Conservation (phyloP, 1,140 invertebrate genomes). For the Heliconius congener region DNA sequence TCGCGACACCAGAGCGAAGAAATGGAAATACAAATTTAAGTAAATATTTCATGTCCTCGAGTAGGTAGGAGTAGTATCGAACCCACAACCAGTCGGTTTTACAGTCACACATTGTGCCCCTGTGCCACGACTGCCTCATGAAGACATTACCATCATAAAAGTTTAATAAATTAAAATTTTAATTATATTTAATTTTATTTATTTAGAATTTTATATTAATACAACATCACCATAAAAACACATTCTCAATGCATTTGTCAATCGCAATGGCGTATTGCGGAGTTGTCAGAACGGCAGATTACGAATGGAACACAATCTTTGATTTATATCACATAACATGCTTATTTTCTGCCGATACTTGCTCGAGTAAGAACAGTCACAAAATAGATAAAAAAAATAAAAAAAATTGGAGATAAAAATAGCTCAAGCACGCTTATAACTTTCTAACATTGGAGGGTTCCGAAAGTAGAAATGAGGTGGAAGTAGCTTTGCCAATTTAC, state of each 20-base stretch:
- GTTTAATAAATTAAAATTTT: no score
- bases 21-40: no score
- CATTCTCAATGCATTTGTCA: neutral
- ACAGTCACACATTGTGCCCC: no score
- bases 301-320: neutral
- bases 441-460: slow-evolving; percentile 12
- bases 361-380: neutral
- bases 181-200: no score
- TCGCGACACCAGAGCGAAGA: no score
- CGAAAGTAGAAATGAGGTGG: neutral
- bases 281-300: neutral
- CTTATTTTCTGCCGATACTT: neutral
- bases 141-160: no score
- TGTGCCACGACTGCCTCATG: no score
- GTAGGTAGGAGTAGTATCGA: no score
- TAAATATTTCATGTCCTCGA: no score
- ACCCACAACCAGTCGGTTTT: no score
- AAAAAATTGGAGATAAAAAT: slow-evolving; percentile 10
- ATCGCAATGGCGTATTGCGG: neutral
- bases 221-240: neutral
- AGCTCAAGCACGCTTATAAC: slow-evolving; percentile 16
- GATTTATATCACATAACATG: slow-evolving; percentile 5
- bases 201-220: neutral
- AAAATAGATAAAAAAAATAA: no score
- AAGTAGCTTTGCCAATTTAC: neutral